Evolutionary conservation across 1,140 invertebrate genomes (phyloP), one percentile per base, ranked within the genome.

Genomic region (Drosophila lowei): DNA sequence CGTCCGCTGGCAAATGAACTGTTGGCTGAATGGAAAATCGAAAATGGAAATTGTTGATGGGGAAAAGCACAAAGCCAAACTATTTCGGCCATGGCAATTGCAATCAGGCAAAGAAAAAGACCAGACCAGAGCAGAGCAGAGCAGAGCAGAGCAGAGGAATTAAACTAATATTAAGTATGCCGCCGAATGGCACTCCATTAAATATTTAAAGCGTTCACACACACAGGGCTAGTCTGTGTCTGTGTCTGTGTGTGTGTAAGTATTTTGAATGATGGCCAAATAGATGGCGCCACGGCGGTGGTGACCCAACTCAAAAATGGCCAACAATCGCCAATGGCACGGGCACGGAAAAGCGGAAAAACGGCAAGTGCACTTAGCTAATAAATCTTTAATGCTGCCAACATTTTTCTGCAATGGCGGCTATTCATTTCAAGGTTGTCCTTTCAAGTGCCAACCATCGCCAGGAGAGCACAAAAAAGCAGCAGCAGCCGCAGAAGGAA

Each of bases 341-440:
- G n/a, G n/a, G n/a, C n/a, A n/a, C 18, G 34, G 23, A 23, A 23
- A 23, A 21, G 23, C 41, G 21, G 13, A 28, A 57, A 50, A 73
- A 53, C 71, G 72, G 49, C 72, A 65, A 84, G 80, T 86, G 80
- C 81, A 84, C 80, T 84, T 86, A 80, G 80, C 80, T 86, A 84
- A 84, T 84, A 84, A 84, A 84, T 84, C 68, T 80, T 86, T 86
- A 84, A 84, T 73, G 60, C 64, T 71, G 71, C 61, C 58, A 84
- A 62, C 65, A 79, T 72, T 79, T 64, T 77, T 59, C 65, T 72
- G 72, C 72, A 64, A 56, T 73, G 61, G 48, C 59, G 60, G 52
- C 61, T 54, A 72, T 65, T 73, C 63, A 53, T 77, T 86, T 84
- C 80, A 84, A 84, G 80, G 80, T 86, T 84, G 77, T 65, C 77